These are phyloP conservation scores for Numenius phaeopus DNA, from an alignment of 2,797 vertebrate genomes.

Conservation along the genomic window DNA sequence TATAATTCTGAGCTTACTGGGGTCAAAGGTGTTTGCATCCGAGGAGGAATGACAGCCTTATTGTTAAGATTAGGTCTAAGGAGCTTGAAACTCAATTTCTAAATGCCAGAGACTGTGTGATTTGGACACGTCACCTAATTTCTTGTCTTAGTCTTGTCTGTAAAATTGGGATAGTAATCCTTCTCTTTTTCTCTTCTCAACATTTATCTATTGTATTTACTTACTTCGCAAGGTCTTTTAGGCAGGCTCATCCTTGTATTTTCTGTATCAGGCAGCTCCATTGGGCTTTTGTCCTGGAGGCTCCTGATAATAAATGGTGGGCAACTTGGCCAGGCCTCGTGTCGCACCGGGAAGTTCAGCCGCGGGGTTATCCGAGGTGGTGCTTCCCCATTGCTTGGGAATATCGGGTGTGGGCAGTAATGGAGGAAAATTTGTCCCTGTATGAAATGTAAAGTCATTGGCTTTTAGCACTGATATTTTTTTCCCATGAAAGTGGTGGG, in stretches of 20 bases:
- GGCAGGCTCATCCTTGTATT: not conserved
- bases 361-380: not conserved
- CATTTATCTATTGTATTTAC: accelerated
- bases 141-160: not conserved
- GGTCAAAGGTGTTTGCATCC: conserved; percentile 38
- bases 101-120: not conserved
- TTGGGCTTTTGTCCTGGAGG: not conserved
- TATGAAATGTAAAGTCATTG: not conserved
- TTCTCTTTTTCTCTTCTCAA: not conserved
- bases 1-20: not conserved
- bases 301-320: not conserved
- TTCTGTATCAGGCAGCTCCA: not conserved
- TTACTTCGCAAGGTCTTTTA: not conserved
- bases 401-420: not conserved
- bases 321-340: not conserved
- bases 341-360: not conserved
- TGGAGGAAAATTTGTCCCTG: not conserved
- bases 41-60: not conserved
- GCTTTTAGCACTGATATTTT: not conserved
- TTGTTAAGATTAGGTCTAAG: not conserved
- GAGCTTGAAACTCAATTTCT: not conserved
- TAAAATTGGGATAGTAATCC: not conserved
- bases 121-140: not conserved
- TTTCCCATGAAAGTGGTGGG: accelerated
- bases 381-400: not conserved